phyloP scores from a whole-genome alignment of 2,888 invertebrate genomes.

The Dyspetes luteomarginatus region DNA sequence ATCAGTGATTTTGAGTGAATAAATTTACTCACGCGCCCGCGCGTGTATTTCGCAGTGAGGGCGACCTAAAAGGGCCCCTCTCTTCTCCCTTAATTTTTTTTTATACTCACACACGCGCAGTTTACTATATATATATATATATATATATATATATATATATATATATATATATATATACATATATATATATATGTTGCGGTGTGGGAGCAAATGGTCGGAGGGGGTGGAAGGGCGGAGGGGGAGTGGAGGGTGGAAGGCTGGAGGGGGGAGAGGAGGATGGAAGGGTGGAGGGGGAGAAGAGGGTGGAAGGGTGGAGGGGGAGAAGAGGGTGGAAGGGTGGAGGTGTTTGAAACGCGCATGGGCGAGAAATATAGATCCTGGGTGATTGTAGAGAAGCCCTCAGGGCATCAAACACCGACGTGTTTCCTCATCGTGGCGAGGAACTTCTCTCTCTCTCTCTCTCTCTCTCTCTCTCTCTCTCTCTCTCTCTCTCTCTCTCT shows the following conservation, averaged over 20 bases:
- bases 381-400: slow-evolving; percentile 44
- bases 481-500: slow-evolving; percentile 23
- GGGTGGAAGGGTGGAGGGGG: not conserved
- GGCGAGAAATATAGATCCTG: slow-evolving; percentile 70
- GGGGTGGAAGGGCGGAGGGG: not conserved
- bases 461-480: slow-evolving; percentile 29
- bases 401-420: slow-evolving; percentile 20
- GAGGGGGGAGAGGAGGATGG: not conserved
- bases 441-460: slow-evolving; percentile 38
- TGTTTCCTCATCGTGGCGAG: slow-evolving; percentile 52
- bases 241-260: not conserved
- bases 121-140: not conserved
- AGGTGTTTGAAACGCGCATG: slow-evolving; percentile 65
- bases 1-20: slow-evolving; percentile 46
- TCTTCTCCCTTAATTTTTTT: too few relatives aligned
- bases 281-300: not conserved
- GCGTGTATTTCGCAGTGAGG: slow-evolving; percentile 6
- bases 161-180: slow-evolving; percentile 17
- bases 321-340: slow-evolving; percentile 41
- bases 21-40: slow-evolving; percentile 56
- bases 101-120: not conserved
- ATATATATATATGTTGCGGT: not conserved
- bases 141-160: not conserved
- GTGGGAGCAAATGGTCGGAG: not conserved
- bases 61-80: not conserved